Conservation (phyloP, 2,113 vertebrate genomes). For the Grantiella picta region DNA sequence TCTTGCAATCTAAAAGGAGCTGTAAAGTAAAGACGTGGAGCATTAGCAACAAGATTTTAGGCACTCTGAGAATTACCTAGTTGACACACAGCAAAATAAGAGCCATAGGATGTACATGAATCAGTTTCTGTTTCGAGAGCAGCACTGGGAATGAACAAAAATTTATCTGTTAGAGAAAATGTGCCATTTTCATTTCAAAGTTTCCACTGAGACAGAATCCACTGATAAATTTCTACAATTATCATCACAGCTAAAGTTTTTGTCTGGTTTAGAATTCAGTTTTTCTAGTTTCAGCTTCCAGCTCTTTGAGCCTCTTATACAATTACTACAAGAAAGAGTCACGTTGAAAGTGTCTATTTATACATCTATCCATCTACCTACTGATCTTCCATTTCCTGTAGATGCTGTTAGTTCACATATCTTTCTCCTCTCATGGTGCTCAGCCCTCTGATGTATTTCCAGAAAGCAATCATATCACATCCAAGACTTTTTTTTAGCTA, state of each 20-base stretch:
- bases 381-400: neutral
- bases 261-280: neutral
- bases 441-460: slow-evolving; percentile 39
- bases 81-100: neutral
- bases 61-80: neutral
- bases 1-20: neutral
- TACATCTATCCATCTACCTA: neutral
- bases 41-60: neutral
- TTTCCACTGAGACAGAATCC: neutral
- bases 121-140: neutral
- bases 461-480: slow-evolving; percentile 17
- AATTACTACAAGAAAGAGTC: neutral
- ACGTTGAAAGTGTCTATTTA: neutral
- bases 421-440: neutral
- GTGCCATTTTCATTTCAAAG: neutral
- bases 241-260: neutral
- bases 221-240: neutral
- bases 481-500: neutral
- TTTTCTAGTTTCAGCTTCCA: neutral
- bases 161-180: neutral
- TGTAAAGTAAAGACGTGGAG: neutral
- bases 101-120: neutral
- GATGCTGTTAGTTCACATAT: slow-evolving; percentile 18
- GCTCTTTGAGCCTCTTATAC: neutral
- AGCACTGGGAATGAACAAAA: neutral